These are phyloP conservation scores for Torymus tubicola DNA, from an alignment of 2,888 invertebrate genomes.

Conservation along the genomic window DNA sequence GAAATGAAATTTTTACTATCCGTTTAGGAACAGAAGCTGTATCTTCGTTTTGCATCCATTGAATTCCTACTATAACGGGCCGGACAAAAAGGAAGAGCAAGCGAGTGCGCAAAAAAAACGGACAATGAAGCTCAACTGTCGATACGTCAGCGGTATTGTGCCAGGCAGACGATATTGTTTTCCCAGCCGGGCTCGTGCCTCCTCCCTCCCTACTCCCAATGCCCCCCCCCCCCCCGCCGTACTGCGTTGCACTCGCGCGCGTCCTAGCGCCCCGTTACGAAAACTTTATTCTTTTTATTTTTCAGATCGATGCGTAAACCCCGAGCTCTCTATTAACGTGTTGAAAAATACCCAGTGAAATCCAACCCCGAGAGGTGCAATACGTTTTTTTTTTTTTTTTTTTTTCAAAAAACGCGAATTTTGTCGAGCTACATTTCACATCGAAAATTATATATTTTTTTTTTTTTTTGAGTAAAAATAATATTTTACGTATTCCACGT, in stretches of 20 bases:
- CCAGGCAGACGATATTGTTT: conserved; percentile 62
- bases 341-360: not conserved
- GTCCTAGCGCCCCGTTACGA: not conserved
- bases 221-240: not conserved
- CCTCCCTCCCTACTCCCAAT: too few species aligned
- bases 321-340: conserved; percentile 3
- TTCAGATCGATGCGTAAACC: conserved; percentile 31
- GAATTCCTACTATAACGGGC: not conserved
- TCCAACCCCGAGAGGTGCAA: not conserved
- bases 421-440: too few species aligned
- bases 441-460: too few species aligned
- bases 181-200: conserved; percentile 22
- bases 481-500: too few species aligned
- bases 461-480: too few species aligned
- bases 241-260: too few species aligned
- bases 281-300: conserved; percentile 43
- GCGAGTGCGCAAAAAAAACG: conserved; percentile 17
- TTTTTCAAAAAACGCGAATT: too few species aligned
- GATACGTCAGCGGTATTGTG: conserved; percentile 62
- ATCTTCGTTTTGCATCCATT: conserved; percentile 31
- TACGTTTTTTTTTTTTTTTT: too few species aligned
- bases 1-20: conserved; percentile 17
- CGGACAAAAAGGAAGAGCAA: conserved; percentile 12
- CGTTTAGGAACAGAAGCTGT: not conserved
- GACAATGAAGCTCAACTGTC: conserved; percentile 61